A percentile compares a stretch with the other conserved stretches of the same genome.
These are phyloP conservation scores for Asteroscopus sphinx DNA, from an alignment of 2,888 invertebrate species.

Conservation along the genomic window DNA sequence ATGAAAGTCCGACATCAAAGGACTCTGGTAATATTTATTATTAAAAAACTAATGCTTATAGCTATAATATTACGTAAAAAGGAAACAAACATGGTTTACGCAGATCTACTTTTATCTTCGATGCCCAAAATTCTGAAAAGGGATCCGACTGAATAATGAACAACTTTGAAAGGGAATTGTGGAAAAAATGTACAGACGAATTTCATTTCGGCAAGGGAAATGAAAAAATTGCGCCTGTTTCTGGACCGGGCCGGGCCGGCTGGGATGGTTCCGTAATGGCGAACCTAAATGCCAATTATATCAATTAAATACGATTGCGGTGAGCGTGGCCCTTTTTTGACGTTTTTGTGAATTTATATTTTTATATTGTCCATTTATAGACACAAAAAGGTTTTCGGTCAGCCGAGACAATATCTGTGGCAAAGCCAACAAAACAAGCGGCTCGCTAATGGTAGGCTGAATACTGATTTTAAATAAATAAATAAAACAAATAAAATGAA, in stretches of 20 bases:
- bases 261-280: constrained; percentile 79
- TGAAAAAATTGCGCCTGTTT: constrained; percentile 76
- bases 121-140: constrained; percentile 73
- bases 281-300: constrained; percentile 85
- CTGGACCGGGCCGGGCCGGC: constrained; percentile 67
- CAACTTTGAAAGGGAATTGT: constrained; percentile 78
- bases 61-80: constrained; percentile 28
- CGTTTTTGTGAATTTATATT: constrained; percentile 59
- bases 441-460: constrained; percentile 4
- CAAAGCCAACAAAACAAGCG: constrained; percentile 18
- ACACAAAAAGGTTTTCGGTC: constrained; percentile 40
- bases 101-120: constrained; percentile 66
- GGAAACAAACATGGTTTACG: constrained; percentile 41
- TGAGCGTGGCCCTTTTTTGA: constrained; percentile 50
- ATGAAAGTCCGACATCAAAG: constrained; percentile 42
- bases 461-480: constrained; percentile 11
- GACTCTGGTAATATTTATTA: constrained; percentile 26
- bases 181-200: constrained; percentile 76
- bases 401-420: constrained; percentile 9
- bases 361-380: constrained; percentile 46
- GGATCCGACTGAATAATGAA: constrained; percentile 82
- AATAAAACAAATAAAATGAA: neutral
- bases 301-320: constrained; percentile 84
- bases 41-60: constrained; percentile 41
- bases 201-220: constrained; percentile 72